These are phyloP conservation scores for Bellardia pandia DNA, from an alignment of 2,888 invertebrate species.

Conservation along the genomic window DNA sequence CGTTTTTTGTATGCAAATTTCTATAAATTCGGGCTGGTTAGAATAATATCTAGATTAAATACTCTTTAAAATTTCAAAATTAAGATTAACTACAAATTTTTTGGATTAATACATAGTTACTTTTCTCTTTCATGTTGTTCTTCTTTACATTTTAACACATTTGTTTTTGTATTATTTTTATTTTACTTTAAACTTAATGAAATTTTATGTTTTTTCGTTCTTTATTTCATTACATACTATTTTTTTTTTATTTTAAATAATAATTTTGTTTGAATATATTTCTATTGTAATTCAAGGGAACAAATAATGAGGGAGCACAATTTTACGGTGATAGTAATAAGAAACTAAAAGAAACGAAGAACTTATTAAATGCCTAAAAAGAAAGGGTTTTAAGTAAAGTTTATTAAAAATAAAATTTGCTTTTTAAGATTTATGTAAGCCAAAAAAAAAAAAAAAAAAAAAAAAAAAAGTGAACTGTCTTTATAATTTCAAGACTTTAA, in stretches of 20 bases:
- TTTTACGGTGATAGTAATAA: constrained; percentile 29
- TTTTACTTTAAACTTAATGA: constrained; percentile 69
- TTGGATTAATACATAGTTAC: not conserved
- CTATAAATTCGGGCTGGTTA: too few species aligned
- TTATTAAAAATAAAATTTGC: constrained; percentile 37
- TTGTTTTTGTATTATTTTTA: constrained; percentile 25
- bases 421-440: constrained; percentile 22
- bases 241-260: constrained; percentile 61
- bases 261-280: constrained; percentile 57
- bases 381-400: constrained; percentile 44
- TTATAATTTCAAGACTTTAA: constrained; percentile 16
- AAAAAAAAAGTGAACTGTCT: constrained; percentile 59
- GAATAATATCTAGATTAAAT: too few species aligned
- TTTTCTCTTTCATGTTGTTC: not conserved
- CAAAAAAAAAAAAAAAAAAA: constrained; percentile 42
- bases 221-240: constrained; percentile 67
- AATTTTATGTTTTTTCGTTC: constrained; percentile 57
- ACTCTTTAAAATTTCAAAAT: too few species aligned
- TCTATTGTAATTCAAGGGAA: constrained; percentile 43
- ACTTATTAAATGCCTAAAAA: constrained; percentile 41
- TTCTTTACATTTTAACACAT: not conserved
- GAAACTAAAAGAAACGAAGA: constrained; percentile 24
- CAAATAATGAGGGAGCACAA: constrained; percentile 14
- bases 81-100: not conserved
- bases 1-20: too few species aligned